Conservation (phyloP, 1,140 invertebrate genomes). For the Trichonephila inaurata region DNA sequence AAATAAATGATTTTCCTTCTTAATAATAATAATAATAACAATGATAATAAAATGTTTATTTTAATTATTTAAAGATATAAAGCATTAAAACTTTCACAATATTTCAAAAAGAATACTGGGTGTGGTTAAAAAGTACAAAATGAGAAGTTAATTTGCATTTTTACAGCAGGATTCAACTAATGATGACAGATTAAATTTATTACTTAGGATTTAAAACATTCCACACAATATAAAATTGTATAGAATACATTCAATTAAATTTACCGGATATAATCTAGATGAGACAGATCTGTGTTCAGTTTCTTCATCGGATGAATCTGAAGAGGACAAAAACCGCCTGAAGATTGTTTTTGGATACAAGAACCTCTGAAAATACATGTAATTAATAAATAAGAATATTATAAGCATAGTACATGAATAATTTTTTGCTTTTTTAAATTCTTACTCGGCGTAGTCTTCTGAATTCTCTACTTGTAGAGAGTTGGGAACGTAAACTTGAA, state of each 20-base stretch:
- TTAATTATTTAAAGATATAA: no score
- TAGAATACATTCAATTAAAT: neutral
- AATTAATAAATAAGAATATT: neutral
- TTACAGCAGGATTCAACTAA: no score
- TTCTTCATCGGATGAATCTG: constrained; percentile 70
- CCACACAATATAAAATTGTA: no score
- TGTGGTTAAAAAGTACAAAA: no score
- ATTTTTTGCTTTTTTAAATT: neutral
- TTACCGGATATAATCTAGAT: constrained; percentile 48
- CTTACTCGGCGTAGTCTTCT: constrained; percentile 19
- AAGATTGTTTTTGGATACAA: neutral
- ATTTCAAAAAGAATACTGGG: no score
- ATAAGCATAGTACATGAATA: neutral
- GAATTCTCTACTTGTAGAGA: neutral
- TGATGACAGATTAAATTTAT: no score
- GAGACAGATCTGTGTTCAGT: constrained; percentile 6
- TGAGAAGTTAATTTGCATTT: no score
- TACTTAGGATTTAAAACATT: no score
- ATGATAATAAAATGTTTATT: no score
- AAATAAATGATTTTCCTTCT: no score
- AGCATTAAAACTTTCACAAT: no score
- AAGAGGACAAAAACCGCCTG: constrained; percentile 37
- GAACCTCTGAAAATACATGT: neutral
- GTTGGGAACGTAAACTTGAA: neutral
- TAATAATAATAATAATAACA: no score